Evolutionary conservation across 2,888 invertebrate species (phyloP), one percentile per base, ranked within the genome.

Genomic region (Spodoptera littoralis): DNA sequence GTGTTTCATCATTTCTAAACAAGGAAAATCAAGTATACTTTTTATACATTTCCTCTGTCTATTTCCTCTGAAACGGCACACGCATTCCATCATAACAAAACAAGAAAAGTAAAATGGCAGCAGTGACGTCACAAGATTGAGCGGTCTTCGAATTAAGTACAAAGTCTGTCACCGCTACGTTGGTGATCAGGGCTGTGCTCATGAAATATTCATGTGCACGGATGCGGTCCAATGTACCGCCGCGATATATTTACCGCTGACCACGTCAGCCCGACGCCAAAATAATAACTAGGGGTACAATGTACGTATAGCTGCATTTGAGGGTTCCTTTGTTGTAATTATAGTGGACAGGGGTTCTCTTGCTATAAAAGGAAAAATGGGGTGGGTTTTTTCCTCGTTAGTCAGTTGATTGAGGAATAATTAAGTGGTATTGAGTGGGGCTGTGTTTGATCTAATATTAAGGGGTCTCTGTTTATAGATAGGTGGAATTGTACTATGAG

Each of bases 151-250:
- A 84, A 88, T 87, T 84, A 88, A 88, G 85, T 81, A 85, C 82
- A 83, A 85, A 83, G 82, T 82, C 77, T 83, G 81, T 79, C 83
- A 77, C 76, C 77, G 76, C 80, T 76, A 72, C 70, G 76, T 71
- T 81, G 79, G 84, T 86, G 88, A 88, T 89, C 87, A 84, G 82
- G 80, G 69, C 77, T 75, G 67, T 72, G 65, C 83, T 91, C 89
- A 90, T 92, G 92, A 83, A 91, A 88, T 90, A 92, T 92, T 90
- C 91, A 92, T 87, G 66, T 73, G 70, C 82, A 83, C 80, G 85
- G 86, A 83, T 80, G 79, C 80, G 81, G 79, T 75, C 44, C 67
- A 74, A 78, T 75, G 80, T 82, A 82, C 79, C 82, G 80, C 72
- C 77, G 77, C 86, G 84, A 88, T 89, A 88, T 89, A 90, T 90